phyloP scores from a whole-genome alignment of 1,140 invertebrate genomes.

The Phocides pigmalion region DNA sequence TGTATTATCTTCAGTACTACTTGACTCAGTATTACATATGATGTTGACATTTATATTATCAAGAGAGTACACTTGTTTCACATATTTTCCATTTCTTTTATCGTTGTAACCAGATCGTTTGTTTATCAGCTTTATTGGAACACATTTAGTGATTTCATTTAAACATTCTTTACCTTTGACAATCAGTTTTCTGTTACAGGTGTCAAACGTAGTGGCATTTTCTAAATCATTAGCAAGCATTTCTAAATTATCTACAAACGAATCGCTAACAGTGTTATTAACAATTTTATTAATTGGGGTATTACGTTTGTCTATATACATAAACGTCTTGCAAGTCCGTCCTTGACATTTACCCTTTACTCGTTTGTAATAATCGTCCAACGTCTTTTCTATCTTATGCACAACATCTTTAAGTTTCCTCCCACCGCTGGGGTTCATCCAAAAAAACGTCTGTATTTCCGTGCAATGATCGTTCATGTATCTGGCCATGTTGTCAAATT shows the following conservation, averaged over 20 bases:
- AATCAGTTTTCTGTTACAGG: conserved; percentile 39
- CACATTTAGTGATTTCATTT: conserved; percentile 40
- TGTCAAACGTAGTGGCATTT: conserved; percentile 31
- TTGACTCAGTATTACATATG: conserved; percentile 51
- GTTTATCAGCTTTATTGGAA: conserved; percentile 32
- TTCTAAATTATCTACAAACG: conserved; percentile 44
- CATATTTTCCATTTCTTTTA: conserved; percentile 39
- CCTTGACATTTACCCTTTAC: conserved; percentile 64
- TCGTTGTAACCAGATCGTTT: conserved; percentile 39
- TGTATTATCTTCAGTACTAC: not conserved
- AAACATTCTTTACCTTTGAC: conserved; percentile 39
- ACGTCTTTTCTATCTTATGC: conserved; percentile 53
- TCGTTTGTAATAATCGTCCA: conserved; percentile 65
- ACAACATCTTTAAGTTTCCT: conserved; percentile 64
- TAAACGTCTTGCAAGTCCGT: conserved; percentile 54
- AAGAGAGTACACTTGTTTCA: conserved; percentile 48
- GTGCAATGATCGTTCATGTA: conserved; percentile 72
- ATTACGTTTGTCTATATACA: conserved; percentile 52
- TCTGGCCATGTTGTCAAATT: conserved; percentile 64
- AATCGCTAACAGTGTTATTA: conserved; percentile 19
- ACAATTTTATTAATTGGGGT: conserved; percentile 8
- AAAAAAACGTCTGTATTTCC: conserved; percentile 73
- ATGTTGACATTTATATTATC: conserved; percentile 68
- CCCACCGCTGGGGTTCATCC: conserved; percentile 66
- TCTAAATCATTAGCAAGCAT: conserved; percentile 46